Percentiles rank a stretch among this genome's conserved stretches.
phyloP scores from a whole-genome alignment of 2,113 vertebrate genomes.

The Istiophorus platypterus region DNA sequence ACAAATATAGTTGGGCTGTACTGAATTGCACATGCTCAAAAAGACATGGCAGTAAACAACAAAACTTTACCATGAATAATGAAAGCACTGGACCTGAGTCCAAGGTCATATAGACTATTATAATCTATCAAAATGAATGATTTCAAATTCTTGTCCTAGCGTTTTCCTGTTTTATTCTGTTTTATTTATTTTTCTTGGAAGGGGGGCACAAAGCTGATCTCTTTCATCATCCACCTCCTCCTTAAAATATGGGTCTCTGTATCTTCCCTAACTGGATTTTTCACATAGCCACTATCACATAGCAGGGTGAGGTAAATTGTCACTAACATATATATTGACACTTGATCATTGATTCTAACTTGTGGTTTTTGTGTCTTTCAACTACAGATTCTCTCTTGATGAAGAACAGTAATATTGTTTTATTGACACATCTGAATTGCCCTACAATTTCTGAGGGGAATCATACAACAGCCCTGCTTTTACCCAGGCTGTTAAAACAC shows the following conservation, averaged over 20 bases:
- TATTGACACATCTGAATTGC: constrained; percentile 11
- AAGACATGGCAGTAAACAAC: neutral
- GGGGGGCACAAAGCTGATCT: neutral
- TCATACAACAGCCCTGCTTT: constrained; percentile 28
- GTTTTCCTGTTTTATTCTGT: no score
- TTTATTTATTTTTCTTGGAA: no score
- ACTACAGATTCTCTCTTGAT: neutral
- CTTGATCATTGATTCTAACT: neutral
- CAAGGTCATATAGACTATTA: neutral
- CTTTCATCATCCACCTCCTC: constrained; percentile 15
- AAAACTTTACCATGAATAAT: neutral
- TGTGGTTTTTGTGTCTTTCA: neutral
- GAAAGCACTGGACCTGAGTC: neutral
- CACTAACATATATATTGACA: no score
- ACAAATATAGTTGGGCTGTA: neutral
- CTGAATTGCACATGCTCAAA: neutral
- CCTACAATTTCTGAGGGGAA: neutral
- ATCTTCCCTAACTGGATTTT: constrained; percentile 23
- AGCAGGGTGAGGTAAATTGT: neutral
- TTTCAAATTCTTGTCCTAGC: neutral
- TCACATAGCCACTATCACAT: neutral
- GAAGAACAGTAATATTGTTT: neutral
- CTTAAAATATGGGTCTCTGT: neutral
- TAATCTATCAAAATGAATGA: neutral
- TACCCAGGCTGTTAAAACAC: constrained; percentile 35